A percentile compares a stretch with the other conserved stretches of the same genome.
phyloP scores from a whole-genome alignment of 2,113 vertebrate genomes.

The Silurus meridionalis region DNA sequence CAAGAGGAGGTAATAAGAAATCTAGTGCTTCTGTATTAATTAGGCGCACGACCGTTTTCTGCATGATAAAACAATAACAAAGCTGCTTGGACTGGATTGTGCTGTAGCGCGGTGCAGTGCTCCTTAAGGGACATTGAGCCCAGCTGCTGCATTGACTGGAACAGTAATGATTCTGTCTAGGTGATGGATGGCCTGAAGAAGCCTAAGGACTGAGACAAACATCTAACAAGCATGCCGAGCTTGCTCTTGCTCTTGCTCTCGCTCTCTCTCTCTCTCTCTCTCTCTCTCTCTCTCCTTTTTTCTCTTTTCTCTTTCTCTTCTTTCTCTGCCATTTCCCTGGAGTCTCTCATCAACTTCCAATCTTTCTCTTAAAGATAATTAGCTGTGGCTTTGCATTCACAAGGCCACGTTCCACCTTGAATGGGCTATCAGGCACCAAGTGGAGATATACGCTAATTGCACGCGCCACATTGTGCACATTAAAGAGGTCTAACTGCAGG shows the following conservation, averaged over 20 bases:
- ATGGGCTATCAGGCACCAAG: constrained; percentile 40
- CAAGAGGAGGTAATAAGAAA: constrained; percentile 36
- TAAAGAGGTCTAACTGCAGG: constrained; percentile 44
- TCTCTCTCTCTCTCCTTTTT: constrained; percentile 11
- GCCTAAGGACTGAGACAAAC: constrained; percentile 55
- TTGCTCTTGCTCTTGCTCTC: constrained; percentile 1
- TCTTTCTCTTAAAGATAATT: constrained; percentile 46
- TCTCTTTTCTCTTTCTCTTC: constrained; percentile 1
- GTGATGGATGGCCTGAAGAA: constrained; percentile 72
- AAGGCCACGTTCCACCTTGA: constrained; percentile 34
- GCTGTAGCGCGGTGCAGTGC: constrained; percentile 17
- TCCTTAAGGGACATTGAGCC: constrained; percentile 45
- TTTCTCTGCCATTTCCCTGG: constrained; percentile 13
- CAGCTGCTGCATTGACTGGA: constrained; percentile 51
- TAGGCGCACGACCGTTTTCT: constrained; percentile 34
- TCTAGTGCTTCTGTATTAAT: constrained; percentile 40
- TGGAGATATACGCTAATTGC: constrained; percentile 46
- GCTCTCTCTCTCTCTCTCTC: not conserved
- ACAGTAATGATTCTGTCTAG: constrained; percentile 69
- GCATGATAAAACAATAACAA: constrained; percentile 43
- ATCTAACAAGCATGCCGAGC: constrained; percentile 41
- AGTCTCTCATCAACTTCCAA: constrained; percentile 42
- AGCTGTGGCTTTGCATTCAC: constrained; percentile 42
- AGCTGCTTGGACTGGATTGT: constrained; percentile 35
- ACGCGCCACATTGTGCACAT: constrained; percentile 32